Evolutionary conservation across 2,888 invertebrate species (phyloP).

Genomic region (Ganaspis brasiliensis): DNA sequence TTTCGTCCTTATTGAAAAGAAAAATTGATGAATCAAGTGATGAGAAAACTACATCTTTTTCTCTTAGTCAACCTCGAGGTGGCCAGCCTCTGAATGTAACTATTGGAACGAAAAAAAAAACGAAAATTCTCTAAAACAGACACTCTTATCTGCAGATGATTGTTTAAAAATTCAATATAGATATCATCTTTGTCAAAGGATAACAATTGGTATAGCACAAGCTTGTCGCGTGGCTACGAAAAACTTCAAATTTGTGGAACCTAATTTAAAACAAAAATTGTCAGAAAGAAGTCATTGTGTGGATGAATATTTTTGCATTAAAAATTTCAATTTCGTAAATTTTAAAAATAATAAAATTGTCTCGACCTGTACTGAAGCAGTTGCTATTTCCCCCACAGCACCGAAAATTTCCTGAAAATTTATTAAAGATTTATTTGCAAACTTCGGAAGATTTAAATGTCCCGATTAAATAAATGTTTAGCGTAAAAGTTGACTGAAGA

Average conservation of each 20-base stretch:
- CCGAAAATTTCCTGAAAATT: no score
- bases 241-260: neutral
- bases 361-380: no score
- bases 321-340: neutral
- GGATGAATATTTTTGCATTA: slow-evolving; percentile 28
- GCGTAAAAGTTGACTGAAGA: no score
- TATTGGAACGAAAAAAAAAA: slow-evolving; percentile 4
- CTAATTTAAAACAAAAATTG: slow-evolving; percentile 4
- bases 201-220: neutral
- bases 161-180: slow-evolving; percentile 4
- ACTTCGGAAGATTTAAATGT: no score
- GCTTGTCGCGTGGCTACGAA: slow-evolving; percentile 1
- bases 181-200: neutral
- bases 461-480: no score
- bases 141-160: slow-evolving; percentile 15
- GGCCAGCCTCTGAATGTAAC: slow-evolving; percentile 9
- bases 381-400: no score
- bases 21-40: slow-evolving; percentile 2
- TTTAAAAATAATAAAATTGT: neutral
- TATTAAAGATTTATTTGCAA: no score
- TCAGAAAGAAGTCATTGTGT: neutral
- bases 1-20: slow-evolving; percentile 19
- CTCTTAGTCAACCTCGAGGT: slow-evolving; percentile 11
- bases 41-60: neutral
- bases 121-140: neutral